These are phyloP conservation scores for Pithys albifrons DNA, from an alignment of 2,113 vertebrate species.

Conservation along the genomic window DNA sequence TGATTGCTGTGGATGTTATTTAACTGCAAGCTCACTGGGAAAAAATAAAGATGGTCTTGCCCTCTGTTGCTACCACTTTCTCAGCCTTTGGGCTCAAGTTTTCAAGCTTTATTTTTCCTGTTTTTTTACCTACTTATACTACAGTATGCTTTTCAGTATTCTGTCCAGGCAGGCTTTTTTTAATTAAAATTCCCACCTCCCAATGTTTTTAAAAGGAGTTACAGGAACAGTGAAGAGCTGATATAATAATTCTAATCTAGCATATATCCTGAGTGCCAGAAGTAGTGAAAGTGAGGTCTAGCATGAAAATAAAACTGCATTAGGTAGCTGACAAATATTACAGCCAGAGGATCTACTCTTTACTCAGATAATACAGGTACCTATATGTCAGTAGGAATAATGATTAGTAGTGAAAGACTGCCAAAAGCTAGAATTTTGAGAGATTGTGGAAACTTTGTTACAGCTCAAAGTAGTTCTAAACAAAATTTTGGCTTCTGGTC, in stretches of 20 bases:
- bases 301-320: background rate
- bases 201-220: background rate
- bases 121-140: background rate
- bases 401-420: background rate
- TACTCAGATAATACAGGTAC: background rate
- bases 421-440: background rate
- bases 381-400: background rate
- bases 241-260: background rate
- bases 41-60: background rate
- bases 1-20: background rate
- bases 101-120: background rate
- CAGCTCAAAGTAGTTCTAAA: background rate
- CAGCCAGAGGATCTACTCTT: background rate
- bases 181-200: background rate
- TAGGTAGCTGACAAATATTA: background rate
- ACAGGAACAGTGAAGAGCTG: background rate
- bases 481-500: background rate
- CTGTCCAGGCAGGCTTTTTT: background rate
- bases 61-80: background rate
- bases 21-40: background rate
- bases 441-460: background rate
- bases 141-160: background rate
- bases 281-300: background rate
- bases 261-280: background rate
- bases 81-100: background rate